A percentile compares a stretch with the other conserved stretches of the same genome.
Conservation (phyloP, 1,140 invertebrate species). For the Drosophila repletoides region DNA sequence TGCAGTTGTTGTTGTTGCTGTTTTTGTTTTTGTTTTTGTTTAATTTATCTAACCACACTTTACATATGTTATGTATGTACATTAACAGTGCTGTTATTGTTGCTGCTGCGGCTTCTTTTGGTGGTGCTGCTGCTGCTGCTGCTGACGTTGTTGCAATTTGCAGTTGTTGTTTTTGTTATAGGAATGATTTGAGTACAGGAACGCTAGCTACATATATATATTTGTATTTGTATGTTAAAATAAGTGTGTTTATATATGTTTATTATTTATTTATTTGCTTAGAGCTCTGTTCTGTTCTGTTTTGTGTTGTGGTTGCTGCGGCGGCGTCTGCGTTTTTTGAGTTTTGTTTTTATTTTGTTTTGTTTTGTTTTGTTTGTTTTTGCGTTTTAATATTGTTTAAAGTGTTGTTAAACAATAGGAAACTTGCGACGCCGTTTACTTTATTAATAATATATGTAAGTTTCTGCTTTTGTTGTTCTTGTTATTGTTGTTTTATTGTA, state of each 20-base stretch:
- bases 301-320: conserved; percentile 10
- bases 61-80: conserved; percentile 41
- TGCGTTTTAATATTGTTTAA: conserved; percentile 16
- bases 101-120: conserved; percentile 9
- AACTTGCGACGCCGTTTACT: conserved; percentile 24
- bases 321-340: conserved; percentile 1
- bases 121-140: conserved; percentile 23
- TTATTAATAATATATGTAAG: conserved; percentile 17
- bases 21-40: conserved; percentile 16
- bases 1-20: conserved; percentile 11
- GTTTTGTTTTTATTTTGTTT: not conserved
- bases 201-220: conserved; percentile 59
- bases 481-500: conserved; percentile 26
- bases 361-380: conserved; percentile 19
- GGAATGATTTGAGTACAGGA: conserved; percentile 79
- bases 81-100: conserved; percentile 47
- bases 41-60: conserved; percentile 65
- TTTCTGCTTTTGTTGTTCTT: conserved; percentile 11
- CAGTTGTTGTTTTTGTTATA: conserved; percentile 50
- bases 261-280: conserved; percentile 31
- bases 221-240: conserved; percentile 23
- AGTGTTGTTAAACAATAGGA: conserved; percentile 25
- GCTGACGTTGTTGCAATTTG: conserved; percentile 35
- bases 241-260: conserved; percentile 40
- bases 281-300: conserved; percentile 9